Conservation (phyloP, 2,888 invertebrate genomes). For the Incurvaria masculella region DNA sequence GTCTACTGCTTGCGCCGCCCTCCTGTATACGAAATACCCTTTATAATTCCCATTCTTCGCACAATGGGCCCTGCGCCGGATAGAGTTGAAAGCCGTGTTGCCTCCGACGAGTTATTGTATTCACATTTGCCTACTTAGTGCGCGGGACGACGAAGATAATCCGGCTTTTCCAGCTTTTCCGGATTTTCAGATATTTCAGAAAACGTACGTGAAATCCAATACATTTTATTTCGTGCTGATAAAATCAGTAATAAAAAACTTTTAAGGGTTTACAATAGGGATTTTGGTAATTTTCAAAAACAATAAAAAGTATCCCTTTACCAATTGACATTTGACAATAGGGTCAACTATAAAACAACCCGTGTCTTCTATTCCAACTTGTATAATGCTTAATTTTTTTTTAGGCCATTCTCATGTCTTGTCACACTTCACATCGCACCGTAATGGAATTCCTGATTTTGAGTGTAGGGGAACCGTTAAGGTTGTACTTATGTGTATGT, state of each 20-base stretch:
- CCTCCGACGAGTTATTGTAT: constrained; percentile 28
- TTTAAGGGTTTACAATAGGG: constrained; percentile 19
- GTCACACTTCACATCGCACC: too few species aligned
- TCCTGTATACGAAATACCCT: constrained; percentile 36
- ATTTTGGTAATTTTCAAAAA: constrained; percentile 19
- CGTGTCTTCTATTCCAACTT: too few species aligned
- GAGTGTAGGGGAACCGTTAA: too few species aligned
- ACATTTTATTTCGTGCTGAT: too few species aligned
- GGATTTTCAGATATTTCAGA: constrained; percentile 25
- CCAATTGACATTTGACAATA: too few species aligned
- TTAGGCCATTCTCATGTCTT: too few species aligned
- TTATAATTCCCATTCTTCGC: constrained; percentile 44
- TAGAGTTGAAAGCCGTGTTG: constrained; percentile 47
- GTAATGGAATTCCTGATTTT: too few species aligned
- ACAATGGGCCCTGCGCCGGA: constrained; percentile 29
- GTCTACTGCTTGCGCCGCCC: constrained; percentile 52
- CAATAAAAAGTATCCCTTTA: constrained; percentile 17
- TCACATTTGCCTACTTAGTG: constrained; percentile 7
- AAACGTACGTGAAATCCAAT: too few species aligned
- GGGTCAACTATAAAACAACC: too few species aligned
- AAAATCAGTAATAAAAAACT: too few species aligned
- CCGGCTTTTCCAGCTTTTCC: background rate
- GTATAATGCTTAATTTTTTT: too few species aligned
- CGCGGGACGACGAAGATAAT: background rate
- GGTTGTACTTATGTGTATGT: too few species aligned